Percentiles rank a stretch among this genome's conserved stretches.
These are phyloP conservation scores for Marisa cornuarietis DNA, from an alignment of 1,140 invertebrate genomes.

Conservation along the genomic window DNA sequence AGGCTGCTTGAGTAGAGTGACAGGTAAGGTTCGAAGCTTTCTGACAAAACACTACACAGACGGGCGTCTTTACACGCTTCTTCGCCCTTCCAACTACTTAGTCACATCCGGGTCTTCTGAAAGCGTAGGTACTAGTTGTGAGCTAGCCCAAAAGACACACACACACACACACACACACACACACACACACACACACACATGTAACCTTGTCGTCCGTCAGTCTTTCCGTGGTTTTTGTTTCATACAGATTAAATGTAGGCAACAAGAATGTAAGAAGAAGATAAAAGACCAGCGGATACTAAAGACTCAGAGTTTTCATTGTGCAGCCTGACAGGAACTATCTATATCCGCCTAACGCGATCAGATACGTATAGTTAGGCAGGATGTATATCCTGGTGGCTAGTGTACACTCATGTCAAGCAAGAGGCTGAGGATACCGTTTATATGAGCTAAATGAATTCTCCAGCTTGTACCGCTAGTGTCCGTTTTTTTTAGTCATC, in stretches of 20 bases:
- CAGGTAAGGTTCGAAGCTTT: too few relatives aligned
- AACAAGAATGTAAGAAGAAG: not conserved
- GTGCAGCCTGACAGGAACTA: not conserved
- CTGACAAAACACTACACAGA: too few relatives aligned
- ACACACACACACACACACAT: slow-evolving; percentile 15
- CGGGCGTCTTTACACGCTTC: too few relatives aligned
- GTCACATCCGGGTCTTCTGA: not conserved
- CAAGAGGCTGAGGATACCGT: slow-evolving; percentile 3
- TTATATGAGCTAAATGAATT: too few relatives aligned
- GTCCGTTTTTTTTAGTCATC: too few relatives aligned
- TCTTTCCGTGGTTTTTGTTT: not conserved
- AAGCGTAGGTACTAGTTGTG: not conserved
- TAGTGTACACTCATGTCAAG: not conserved
- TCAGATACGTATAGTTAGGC: not conserved
- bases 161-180: slow-evolving; percentile 18
- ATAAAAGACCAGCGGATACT: not conserved
- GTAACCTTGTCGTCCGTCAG: not conserved
- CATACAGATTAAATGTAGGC: not conserved
- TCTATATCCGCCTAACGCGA: not conserved
- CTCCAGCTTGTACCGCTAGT: too few relatives aligned
- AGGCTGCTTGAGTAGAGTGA: too few relatives aligned
- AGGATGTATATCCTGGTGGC: not conserved
- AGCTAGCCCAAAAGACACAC: too few relatives aligned
- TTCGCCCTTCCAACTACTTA: not conserved
- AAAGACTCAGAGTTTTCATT: not conserved